Evolutionary conservation across 2,113 vertebrate species (phyloP).

Genomic region (Neolamprologus ventralis): DNA sequence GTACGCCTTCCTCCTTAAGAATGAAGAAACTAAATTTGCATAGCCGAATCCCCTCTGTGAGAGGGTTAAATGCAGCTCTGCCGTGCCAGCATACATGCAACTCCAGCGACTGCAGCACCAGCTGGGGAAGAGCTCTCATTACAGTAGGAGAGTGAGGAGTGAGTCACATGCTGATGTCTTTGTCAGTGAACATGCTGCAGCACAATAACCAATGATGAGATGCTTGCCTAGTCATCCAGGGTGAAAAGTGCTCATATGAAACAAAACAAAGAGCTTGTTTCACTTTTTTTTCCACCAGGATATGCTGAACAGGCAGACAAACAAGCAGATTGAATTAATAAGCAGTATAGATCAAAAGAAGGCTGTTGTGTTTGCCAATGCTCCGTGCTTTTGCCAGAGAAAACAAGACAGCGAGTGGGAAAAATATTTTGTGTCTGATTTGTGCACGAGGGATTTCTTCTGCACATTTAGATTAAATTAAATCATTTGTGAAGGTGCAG

Average conservation of each 20-base stretch:
- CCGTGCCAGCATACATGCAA: background rate
- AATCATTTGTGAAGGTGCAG: background rate
- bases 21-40: background rate
- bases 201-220: background rate
- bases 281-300: background rate
- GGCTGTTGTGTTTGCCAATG: background rate
- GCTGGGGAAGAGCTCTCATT: slow-evolving; percentile 9
- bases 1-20: background rate
- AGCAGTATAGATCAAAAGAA: slow-evolving; percentile 29
- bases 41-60: background rate
- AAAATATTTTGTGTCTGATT: background rate
- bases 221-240: background rate
- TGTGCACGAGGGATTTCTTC: background rate
- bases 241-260: background rate
- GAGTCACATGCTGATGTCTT: slow-evolving; percentile 28
- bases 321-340: slow-evolving; percentile 26
- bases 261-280: background rate
- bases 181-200: background rate
- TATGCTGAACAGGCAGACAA: slow-evolving; percentile 5
- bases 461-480: background rate
- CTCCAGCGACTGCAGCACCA: background rate
- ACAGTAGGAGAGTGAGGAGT: background rate
- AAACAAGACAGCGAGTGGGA: background rate
- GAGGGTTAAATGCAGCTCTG: background rate
- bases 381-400: background rate